Percentiles rank a stretch among this genome's conserved stretches.
phyloP scores from a whole-genome alignment of 2,797 vertebrate species.

The Ceryle rudis region DNA sequence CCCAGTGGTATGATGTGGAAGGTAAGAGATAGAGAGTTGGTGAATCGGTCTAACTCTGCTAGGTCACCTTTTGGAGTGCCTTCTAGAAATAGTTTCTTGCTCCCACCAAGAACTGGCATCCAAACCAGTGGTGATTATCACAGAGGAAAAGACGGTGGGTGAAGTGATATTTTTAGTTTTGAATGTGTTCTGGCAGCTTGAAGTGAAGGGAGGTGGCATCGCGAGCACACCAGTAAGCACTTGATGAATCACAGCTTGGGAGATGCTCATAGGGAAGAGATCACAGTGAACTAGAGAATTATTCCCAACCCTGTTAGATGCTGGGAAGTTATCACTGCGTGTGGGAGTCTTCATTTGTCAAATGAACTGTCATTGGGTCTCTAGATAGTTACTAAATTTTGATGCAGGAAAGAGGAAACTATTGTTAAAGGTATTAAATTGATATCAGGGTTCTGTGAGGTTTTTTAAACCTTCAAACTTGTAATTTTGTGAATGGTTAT shows the following conservation, averaged over 20 bases:
- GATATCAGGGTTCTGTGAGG: not conserved
- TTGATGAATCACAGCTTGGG: not conserved
- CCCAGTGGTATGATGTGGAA: conserved; percentile 93
- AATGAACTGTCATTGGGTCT: not conserved
- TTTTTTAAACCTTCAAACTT: not conserved
- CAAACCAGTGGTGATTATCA: not conserved
- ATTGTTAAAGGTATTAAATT: not conserved
- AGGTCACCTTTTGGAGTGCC: not conserved
- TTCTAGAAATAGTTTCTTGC: not conserved
- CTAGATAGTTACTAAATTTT: not conserved
- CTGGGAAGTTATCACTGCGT: not conserved
- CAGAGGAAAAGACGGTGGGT: not conserved
- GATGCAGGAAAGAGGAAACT: not conserved
- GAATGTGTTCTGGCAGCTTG: not conserved
- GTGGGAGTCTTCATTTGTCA: not conserved
- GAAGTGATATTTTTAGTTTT: not conserved
- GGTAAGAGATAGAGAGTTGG: conserved; percentile 79
- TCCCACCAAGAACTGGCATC: not conserved
- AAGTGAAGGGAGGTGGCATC: not conserved
- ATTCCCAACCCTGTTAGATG: not conserved
- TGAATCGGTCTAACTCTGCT: not conserved
- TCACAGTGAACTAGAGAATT: not conserved
- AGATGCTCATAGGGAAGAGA: not conserved
- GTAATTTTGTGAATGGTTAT: not conserved
- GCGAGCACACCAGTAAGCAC: not conserved